phyloP scores from a whole-genome alignment of 2,888 invertebrate species.

The Idaea aversata region DNA sequence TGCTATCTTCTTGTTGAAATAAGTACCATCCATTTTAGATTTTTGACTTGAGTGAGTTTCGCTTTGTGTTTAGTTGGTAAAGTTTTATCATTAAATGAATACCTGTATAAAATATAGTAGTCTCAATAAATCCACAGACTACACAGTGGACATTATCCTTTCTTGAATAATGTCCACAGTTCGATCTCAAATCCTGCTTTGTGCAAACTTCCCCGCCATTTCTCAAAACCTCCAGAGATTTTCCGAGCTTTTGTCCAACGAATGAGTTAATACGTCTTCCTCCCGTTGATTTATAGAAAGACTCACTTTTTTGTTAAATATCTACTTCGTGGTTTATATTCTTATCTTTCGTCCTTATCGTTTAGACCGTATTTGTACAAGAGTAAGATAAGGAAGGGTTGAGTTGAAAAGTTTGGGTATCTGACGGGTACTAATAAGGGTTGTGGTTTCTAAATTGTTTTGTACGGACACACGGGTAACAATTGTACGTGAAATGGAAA shows the following conservation, averaged over 20 bases:
- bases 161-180: constrained; percentile 18
- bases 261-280: constrained; percentile 24
- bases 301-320: constrained; percentile 16
- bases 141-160: constrained; percentile 9
- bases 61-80: neutral
- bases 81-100: neutral
- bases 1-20: neutral
- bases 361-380: neutral
- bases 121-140: neutral
- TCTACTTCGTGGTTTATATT: constrained; percentile 13
- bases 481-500: constrained; percentile 1
- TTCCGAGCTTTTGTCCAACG: constrained; percentile 21
- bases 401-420: constrained; percentile 18
- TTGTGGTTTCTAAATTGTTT: constrained; percentile 15
- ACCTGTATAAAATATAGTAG: neutral
- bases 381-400: constrained; percentile 8
- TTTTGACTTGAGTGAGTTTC: neutral
- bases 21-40: neutral
- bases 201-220: constrained; percentile 24
- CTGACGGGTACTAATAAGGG: constrained; percentile 12
- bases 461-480: neutral
- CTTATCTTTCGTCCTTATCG: constrained; percentile 14
- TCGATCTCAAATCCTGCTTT: constrained; percentile 20
- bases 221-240: constrained; percentile 17
- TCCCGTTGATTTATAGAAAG: constrained; percentile 24